These are phyloP conservation scores for Dendroctonus valens DNA, from an alignment of 1,140 invertebrate genomes.

Conservation along the genomic window DNA sequence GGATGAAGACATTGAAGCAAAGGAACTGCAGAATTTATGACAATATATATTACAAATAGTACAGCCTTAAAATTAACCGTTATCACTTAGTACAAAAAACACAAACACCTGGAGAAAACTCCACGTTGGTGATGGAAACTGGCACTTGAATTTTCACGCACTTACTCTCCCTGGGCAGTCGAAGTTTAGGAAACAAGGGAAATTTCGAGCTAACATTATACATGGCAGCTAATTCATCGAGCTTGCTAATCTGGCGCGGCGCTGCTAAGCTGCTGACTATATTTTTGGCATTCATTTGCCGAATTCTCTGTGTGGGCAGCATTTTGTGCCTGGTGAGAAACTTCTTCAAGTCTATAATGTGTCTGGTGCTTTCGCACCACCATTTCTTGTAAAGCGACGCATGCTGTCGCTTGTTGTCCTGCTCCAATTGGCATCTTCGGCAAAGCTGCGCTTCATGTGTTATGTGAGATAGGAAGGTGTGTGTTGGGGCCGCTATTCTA, in stretches of 20 bases:
- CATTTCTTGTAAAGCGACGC: slow-evolving; percentile 40
- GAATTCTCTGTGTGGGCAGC: slow-evolving; percentile 30
- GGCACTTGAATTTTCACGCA: slow-evolving; percentile 41
- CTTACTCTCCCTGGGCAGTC: slow-evolving; percentile 38
- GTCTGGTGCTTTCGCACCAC: slow-evolving; percentile 47
- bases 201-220: slow-evolving; percentile 36
- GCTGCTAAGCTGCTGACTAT: slow-evolving; percentile 30
- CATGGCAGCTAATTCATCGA: slow-evolving; percentile 45
- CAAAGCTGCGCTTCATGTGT: slow-evolving; percentile 32
- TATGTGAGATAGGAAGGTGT: slow-evolving; percentile 50
- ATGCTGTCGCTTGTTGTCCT: slow-evolving; percentile 13
- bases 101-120: slow-evolving; percentile 36
- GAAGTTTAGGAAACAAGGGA: slow-evolving; percentile 47
- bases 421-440: slow-evolving; percentile 22
- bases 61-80: neutral
- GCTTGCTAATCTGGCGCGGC: slow-evolving; percentile 13
- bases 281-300: slow-evolving; percentile 21
- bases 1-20: too few species aligned
- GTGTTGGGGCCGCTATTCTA: slow-evolving; percentile 55
- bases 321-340: slow-evolving; percentile 44
- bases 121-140: slow-evolving; percentile 43
- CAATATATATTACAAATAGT: too few species aligned
- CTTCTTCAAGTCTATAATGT: slow-evolving; percentile 38
- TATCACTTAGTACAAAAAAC: slow-evolving; percentile 25
- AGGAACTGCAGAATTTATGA: too few species aligned